These are phyloP conservation scores for Numenius arquata DNA, from an alignment of 2,113 vertebrate genomes.

Conservation along the genomic window DNA sequence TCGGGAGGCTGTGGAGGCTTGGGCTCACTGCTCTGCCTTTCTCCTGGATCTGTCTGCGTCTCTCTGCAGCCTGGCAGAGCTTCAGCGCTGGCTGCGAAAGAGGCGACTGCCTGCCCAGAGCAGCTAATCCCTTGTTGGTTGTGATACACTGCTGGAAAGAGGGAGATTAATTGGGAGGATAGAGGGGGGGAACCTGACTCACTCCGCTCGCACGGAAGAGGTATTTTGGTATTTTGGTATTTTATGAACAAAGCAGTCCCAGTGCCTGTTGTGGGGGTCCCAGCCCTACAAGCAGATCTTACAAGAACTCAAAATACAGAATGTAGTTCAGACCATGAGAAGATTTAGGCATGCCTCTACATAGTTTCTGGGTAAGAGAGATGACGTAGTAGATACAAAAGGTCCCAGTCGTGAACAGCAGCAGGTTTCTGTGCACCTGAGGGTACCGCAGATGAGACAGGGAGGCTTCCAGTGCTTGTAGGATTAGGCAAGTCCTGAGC, in stretches of 20 bases:
- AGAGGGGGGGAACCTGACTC: not conserved
- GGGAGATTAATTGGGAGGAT: rapidly evolving
- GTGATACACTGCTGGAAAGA: not conserved
- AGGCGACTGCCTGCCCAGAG: not conserved
- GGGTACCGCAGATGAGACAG: not conserved
- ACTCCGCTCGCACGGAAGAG: not conserved
- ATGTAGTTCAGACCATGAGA: not conserved
- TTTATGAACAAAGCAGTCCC: not conserved
- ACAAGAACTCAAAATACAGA: not conserved
- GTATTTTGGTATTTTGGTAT: too few species aligned
- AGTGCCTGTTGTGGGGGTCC: not conserved
- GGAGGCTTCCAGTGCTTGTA: not conserved
- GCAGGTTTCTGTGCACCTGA: not conserved
- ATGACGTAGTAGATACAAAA: not conserved
- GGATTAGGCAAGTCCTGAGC: not conserved
- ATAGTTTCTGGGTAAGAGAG: not conserved
- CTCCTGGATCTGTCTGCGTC: rapidly evolving
- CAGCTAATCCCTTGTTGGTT: not conserved
- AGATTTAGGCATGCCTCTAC: not conserved
- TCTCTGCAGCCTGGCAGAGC: not conserved
- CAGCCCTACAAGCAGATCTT: not conserved
- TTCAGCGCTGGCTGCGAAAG: not conserved
- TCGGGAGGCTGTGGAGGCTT: not conserved
- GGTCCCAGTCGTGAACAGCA: not conserved
- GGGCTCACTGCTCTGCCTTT: not conserved